These are phyloP conservation scores for Cosmorhoe ocellata DNA, from an alignment of 2,888 invertebrate genomes.

Conservation along the genomic window DNA sequence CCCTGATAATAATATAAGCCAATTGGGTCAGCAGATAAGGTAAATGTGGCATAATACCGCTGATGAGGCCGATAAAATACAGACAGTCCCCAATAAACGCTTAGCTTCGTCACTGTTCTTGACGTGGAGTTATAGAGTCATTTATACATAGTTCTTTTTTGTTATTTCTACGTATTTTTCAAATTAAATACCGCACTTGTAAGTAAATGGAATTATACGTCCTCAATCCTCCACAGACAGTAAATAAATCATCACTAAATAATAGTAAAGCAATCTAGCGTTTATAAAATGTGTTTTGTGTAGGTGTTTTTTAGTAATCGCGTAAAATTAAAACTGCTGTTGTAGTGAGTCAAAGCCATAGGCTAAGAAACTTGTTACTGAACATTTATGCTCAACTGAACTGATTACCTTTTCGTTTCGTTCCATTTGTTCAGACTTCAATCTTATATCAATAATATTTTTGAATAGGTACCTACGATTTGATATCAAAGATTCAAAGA, in stretches of 20 bases:
- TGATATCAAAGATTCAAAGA: no score
- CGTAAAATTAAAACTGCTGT: conserved; percentile 12
- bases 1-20: background rate
- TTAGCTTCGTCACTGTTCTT: conserved; percentile 26
- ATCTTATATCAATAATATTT: background rate
- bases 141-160: no score
- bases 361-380: conserved; percentile 11
- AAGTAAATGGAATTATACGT: no score
- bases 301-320: conserved; percentile 12
- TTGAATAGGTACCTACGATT: no score
- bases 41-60: conserved; percentile 15
- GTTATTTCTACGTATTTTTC: no score
- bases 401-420: conserved; percentile 1
- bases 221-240: conserved; percentile 10
- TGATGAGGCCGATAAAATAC: conserved; percentile 32
- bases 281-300: conserved; percentile 5
- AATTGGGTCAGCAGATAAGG: conserved; percentile 14
- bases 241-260: conserved; percentile 8
- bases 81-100: conserved; percentile 22
- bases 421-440: conserved; percentile 1
- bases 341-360: background rate
- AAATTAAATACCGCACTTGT: no score
- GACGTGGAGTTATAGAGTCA: conserved; percentile 18
- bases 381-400: background rate
- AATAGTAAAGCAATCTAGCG: conserved; percentile 8